Conservation (phyloP, 2,113 vertebrate genomes). For the Murina feae region DNA sequence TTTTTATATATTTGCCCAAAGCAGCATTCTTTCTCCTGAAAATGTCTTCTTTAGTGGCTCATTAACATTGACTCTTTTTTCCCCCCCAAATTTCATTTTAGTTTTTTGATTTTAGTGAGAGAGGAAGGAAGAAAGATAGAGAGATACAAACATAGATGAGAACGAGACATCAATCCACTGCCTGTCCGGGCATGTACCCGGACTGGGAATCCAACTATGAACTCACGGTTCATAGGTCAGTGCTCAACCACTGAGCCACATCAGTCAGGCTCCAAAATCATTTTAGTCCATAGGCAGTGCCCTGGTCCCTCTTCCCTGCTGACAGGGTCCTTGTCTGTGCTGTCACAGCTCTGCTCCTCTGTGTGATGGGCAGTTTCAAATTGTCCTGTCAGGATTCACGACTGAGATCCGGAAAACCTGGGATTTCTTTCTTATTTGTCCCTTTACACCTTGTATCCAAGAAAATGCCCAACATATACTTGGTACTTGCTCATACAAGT, state of each 20-base stretch:
- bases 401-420: not conserved
- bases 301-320: rapidly evolving
- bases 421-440: not conserved
- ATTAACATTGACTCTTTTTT: not conserved
- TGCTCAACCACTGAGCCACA: too few relatives aligned
- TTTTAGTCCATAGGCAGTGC: too few relatives aligned
- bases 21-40: not conserved
- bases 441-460: not conserved
- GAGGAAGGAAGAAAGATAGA: too few relatives aligned
- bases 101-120: too few relatives aligned
- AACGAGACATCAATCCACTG: too few relatives aligned
- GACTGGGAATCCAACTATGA: too few relatives aligned
- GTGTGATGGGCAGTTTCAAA: not conserved
- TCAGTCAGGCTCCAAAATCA: too few relatives aligned
- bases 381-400: not conserved
- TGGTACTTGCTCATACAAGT: not conserved
- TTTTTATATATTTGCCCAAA: not conserved
- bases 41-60: not conserved
- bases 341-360: not conserved
- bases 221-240: too few relatives aligned
- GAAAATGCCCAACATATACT: not conserved
- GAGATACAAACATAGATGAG: too few relatives aligned
- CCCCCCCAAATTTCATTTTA: not conserved
- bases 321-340: not conserved
- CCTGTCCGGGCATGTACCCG: too few relatives aligned